Evolutionary conservation across 2,113 vertebrate genomes (phyloP).

Genomic region (Neopipo cinnamomea): DNA sequence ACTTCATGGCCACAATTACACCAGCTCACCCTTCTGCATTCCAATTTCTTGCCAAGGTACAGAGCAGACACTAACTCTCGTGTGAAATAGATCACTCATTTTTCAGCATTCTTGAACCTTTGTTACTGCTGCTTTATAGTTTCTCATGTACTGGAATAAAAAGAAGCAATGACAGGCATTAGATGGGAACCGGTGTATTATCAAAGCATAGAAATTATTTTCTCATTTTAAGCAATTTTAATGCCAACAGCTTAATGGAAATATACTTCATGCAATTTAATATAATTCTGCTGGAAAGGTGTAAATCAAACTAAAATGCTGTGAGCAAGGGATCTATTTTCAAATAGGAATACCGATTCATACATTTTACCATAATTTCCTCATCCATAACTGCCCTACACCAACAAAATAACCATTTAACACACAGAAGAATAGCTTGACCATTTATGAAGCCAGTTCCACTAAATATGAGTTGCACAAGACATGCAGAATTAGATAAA

Average conservation of each 20-base stretch:
- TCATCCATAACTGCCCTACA: neutral
- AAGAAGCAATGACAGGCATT: neutral
- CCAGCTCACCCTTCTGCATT: neutral
- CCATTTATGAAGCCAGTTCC: neutral
- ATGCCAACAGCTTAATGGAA: neutral
- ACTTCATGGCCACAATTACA: neutral
- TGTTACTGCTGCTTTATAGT: neutral
- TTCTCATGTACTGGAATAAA: neutral
- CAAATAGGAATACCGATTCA: neutral
- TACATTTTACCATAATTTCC: neutral
- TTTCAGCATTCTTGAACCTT: neutral
- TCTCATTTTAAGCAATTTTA: neutral
- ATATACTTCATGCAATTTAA: neutral
- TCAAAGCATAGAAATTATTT: neutral
- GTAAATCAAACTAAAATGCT: neutral
- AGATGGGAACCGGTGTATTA: neutral
- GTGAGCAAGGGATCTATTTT: neutral
- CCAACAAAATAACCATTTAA: neutral
- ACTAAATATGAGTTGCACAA: neutral
- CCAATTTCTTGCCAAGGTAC: neutral
- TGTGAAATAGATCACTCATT: neutral
- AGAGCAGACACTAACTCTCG: neutral
- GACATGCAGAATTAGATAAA: neutral
- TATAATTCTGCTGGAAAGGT: neutral
- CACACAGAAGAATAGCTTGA: neutral